These are phyloP conservation scores for Callocephalon fimbriatum DNA, from an alignment of 2,113 vertebrate genomes.

Conservation along the genomic window DNA sequence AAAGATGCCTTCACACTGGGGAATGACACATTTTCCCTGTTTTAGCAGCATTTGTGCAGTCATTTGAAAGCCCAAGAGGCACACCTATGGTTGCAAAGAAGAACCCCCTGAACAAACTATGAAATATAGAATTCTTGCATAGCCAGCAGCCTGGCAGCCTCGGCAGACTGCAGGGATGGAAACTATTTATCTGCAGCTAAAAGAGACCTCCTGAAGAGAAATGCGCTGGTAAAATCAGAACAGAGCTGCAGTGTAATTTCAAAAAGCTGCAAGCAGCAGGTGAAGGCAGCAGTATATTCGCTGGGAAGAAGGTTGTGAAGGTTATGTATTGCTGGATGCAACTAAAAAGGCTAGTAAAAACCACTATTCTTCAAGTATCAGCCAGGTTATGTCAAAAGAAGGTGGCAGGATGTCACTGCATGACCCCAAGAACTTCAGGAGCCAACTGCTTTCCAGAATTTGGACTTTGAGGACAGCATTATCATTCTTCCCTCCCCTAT, in stretches of 20 bases:
- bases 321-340: neutral
- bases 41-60: neutral
- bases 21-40: neutral
- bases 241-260: neutral
- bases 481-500: neutral
- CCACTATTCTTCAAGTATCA: neutral
- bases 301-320: neutral
- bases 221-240: neutral
- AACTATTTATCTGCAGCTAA: slow-evolving; percentile 4
- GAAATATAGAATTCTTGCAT: neutral
- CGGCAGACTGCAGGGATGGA: neutral
- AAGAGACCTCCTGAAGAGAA: slow-evolving; percentile 3
- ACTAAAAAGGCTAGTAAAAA: neutral
- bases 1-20: neutral
- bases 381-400: neutral
- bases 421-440: neutral
- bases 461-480: neutral
- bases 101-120: neutral
- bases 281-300: neutral
- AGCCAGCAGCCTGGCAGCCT: neutral
- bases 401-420: neutral
- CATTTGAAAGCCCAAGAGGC: neutral
- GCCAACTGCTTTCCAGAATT: neutral
- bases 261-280: slow-evolving; percentile 7
- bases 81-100: neutral